Conservation (phyloP, 2,888 invertebrate species). For the Tetragnatha montana region DNA sequence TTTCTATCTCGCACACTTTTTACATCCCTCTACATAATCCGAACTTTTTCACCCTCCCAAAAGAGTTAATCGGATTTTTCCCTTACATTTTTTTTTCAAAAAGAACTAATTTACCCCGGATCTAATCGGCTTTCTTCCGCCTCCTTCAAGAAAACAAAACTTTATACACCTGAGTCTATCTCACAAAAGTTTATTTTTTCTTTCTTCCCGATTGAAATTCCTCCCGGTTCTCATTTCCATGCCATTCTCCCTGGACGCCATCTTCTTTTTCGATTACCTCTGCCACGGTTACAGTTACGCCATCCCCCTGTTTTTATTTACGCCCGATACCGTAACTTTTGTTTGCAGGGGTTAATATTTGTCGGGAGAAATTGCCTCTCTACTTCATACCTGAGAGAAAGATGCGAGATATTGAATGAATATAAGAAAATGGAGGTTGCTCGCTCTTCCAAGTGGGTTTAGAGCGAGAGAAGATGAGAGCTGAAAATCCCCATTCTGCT, state of each 20-base stretch:
- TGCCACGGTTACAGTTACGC: conserved; percentile 4
- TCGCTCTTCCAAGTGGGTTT: too few species aligned
- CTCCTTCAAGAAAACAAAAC: neutral
- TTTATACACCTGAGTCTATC: neutral
- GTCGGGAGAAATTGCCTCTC: neutral
- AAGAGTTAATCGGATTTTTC: conserved; percentile 46
- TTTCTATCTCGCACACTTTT: neutral
- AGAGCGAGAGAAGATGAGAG: too few species aligned
- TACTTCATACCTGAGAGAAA: neutral
- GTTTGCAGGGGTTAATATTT: conserved; percentile 8
- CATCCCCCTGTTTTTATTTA: neutral
- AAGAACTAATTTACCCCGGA: conserved; percentile 39
- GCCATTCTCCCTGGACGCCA: neutral
- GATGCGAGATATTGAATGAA: too few species aligned
- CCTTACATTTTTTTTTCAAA: conserved; percentile 19
- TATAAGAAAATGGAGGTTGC: too few species aligned
- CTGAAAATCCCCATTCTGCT: too few species aligned
- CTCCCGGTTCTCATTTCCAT: conserved; percentile 39
- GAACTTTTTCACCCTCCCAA: neutral
- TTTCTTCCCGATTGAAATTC: neutral
- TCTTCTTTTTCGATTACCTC: conserved; percentile 8
- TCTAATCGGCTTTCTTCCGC: conserved; percentile 45
- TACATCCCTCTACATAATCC: neutral
- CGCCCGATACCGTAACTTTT: conserved; percentile 12
- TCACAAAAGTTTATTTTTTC: neutral